These are phyloP conservation scores for Lepilemur ruficaudatus DNA, from an alignment of 2,797 vertebrate genomes.

Conservation along the genomic window DNA sequence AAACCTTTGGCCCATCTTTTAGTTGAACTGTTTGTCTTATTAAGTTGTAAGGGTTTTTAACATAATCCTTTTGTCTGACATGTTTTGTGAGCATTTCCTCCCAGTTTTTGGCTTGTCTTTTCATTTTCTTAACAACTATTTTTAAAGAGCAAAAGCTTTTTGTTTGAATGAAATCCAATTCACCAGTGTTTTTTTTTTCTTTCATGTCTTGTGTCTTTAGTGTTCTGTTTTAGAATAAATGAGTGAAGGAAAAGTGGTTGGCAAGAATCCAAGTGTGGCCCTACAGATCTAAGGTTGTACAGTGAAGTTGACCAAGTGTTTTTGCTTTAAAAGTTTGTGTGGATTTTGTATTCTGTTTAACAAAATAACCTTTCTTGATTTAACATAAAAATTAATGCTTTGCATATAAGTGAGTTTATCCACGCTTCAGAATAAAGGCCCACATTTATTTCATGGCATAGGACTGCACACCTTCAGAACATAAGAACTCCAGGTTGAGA, in stretches of 20 bases:
- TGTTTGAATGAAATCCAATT: background rate
- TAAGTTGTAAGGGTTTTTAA: background rate
- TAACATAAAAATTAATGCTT: slow-evolving; percentile 30
- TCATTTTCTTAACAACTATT: background rate
- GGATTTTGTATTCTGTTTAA: slow-evolving; percentile 3
- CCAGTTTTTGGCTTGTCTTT: background rate
- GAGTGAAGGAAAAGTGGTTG: background rate
- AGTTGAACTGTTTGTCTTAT: background rate
- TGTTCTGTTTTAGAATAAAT: background rate
- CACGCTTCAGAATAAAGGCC: background rate
- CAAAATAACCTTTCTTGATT: background rate
- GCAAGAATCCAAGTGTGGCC: background rate
- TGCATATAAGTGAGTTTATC: background rate
- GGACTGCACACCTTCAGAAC: background rate
- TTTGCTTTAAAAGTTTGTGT: background rate
- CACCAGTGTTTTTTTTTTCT: background rate
- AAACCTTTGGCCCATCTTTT: background rate
- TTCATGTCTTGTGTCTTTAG: background rate
- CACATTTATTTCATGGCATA: background rate
- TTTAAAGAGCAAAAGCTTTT: background rate
- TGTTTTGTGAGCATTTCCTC: background rate
- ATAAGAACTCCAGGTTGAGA: background rate
- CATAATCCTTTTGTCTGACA: background rate
- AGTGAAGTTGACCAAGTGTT: background rate
- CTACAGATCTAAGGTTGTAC: background rate